Evolutionary conservation across 1,140 invertebrate species (phyloP).

Genomic region (Drosophila sechellia): DNA sequence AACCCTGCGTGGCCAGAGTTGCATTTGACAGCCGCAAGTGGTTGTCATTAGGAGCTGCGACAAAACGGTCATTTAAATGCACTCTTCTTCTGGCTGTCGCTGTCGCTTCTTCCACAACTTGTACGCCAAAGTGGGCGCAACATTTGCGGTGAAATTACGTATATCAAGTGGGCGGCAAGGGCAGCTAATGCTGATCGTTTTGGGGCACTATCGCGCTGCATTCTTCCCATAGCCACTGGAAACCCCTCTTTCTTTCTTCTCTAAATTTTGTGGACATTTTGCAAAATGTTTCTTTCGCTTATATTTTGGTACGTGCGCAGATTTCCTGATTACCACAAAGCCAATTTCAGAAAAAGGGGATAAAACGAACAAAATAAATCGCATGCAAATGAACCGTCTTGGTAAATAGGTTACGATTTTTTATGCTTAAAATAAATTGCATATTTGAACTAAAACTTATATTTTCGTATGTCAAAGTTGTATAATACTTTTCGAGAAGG

Average conservation of each 20-base stretch:
- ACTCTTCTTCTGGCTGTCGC: constrained; percentile 48
- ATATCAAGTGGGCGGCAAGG: constrained; percentile 65
- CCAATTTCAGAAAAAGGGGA: constrained; percentile 2
- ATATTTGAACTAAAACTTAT: no score
- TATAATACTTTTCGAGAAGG: neutral
- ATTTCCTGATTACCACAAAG: constrained; percentile 29
- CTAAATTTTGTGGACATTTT: constrained; percentile 55
- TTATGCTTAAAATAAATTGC: neutral
- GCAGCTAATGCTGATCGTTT: constrained; percentile 66
- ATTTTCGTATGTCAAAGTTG: no score
- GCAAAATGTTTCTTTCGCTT: constrained; percentile 61
- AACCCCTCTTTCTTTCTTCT: constrained; percentile 15
- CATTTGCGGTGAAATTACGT: constrained; percentile 61
- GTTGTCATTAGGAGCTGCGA: constrained; percentile 75
- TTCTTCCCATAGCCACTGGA: constrained; percentile 9
- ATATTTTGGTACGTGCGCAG: constrained; percentile 60
- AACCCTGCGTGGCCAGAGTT: constrained; percentile 70
- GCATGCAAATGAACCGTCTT: neutral
- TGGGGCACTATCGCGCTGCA: constrained; percentile 67
- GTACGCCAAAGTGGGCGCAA: constrained; percentile 19
- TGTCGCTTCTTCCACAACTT: constrained; percentile 1
- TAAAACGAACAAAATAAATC: constrained; percentile 11
- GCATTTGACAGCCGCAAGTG: constrained; percentile 82
- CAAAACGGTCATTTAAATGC: constrained; percentile 79
- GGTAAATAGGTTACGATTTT: neutral